phyloP scores from a whole-genome alignment of 2,797 vertebrate genomes.

The Poeciliopsis paucimaculata region DNA sequence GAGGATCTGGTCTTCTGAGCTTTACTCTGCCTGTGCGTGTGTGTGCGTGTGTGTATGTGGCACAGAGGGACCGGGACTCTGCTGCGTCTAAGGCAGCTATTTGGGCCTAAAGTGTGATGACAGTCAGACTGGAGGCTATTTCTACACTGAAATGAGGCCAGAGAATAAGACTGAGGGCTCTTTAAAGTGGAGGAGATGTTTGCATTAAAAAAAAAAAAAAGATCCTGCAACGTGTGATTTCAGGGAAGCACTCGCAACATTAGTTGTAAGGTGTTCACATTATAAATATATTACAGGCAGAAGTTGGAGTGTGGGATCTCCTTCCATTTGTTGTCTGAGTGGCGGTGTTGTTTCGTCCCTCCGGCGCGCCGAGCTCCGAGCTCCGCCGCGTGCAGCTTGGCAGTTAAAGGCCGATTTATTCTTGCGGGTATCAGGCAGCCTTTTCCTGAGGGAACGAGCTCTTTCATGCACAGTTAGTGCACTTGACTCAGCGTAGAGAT shows the following conservation, averaged over 20 bases:
- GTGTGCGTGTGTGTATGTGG: not conserved
- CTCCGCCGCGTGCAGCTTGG: constrained; percentile 58
- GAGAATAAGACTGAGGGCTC: not conserved
- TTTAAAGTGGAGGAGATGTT: constrained; percentile 1
- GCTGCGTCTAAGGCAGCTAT: not conserved
- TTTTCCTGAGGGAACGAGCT: constrained; percentile 76
- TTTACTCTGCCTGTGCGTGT: not conserved
- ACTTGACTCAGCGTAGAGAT: constrained; percentile 81
- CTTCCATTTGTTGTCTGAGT: constrained; percentile 44
- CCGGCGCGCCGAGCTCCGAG: constrained; percentile 60
- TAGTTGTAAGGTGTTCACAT: constrained; percentile 20
- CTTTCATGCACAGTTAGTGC: constrained; percentile 86
- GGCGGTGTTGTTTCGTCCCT: constrained; percentile 61
- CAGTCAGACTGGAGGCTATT: not conserved
- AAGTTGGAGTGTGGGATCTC: constrained; percentile 22
- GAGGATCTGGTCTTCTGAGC: not conserved
- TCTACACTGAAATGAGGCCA: constrained; percentile 2
- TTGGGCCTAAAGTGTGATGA: constrained; percentile 3
- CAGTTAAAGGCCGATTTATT: constrained; percentile 82
- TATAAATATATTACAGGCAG: constrained; percentile 15
- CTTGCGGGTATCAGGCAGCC: constrained; percentile 80
- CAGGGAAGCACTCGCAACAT: constrained; percentile 7
- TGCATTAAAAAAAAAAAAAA: not conserved
- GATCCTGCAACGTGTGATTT: not conserved
- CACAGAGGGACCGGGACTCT: not conserved